Base-by-base conservation (phyloP, 92 coral and sea anemone genomes). In the Pocillopora grandis region DNA sequence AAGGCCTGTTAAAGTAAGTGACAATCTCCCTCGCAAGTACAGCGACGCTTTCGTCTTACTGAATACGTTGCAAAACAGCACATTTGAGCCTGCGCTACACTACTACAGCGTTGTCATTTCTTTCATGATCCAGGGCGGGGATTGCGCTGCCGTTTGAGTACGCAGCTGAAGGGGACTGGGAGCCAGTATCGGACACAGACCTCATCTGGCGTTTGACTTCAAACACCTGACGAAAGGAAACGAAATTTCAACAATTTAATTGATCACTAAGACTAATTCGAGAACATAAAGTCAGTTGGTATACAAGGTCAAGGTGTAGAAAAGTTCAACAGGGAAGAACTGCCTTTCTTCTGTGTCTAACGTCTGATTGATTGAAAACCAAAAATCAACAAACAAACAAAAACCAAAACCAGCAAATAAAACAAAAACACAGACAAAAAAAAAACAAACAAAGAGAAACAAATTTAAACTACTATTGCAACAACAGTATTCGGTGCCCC, bases 131-230 rank as follows among this genome's bases (percentile, higher is more conserved):
- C 76, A 84, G 82, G 7, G 64, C 58, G 42, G 90, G 92, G 9
- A 88, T 63, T 63, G 72, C 94, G 69, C 90, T 91, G 83, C 94
- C 94, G 69, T 91, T 91, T 37, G 92, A 91, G 80, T 88, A 90
- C 19, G 82, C 81, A 12, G 72, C 68, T n/a, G 92, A 81, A 49
- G 91, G 81, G 91, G 85, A 56, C 56, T 91, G 91, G 88, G 94
- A 85, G 64, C 85, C 84, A 77, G 83, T 80, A 61, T 91, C 94
- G 1, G 94, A 88, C 6, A 82, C 66, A 7, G 92, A 80, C 62
- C 94, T 76, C 68, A 88, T 74, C 68, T 91, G 91, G 19, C 90
- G 90, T 1, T 90, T 90, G 59, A 91, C 94, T 72, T 91, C 94
- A 82, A 91, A 91, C n/a, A 91, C 94, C 94, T 91, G 13, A 9